Evolutionary conservation across 2,797 vertebrate species (phyloP).

Genomic region (Poecilia wingei): DNA sequence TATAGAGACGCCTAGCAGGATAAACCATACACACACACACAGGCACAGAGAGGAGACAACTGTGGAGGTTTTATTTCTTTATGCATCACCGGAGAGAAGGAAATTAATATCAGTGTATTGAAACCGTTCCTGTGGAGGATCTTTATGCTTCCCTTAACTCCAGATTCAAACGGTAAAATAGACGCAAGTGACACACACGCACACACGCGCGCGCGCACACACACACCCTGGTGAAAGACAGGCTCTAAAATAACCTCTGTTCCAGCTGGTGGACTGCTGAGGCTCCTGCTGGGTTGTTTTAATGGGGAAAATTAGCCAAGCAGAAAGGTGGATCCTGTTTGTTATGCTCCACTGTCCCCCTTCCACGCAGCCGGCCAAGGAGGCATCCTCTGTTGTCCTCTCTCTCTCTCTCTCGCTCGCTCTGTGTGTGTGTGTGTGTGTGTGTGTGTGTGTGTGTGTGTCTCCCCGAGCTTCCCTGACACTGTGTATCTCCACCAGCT

Average conservation of each 20-base stretch:
- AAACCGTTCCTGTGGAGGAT: slow-evolving; percentile 77
- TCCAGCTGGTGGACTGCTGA: slow-evolving; percentile 92
- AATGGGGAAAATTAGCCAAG: slow-evolving; percentile 98
- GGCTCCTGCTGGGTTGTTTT: slow-evolving; percentile 94
- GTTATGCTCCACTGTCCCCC: slow-evolving; percentile 91
- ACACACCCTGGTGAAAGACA: slow-evolving; percentile 82
- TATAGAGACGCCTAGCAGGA: slow-evolving; percentile 54
- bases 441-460: not conserved
- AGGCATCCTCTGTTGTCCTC: slow-evolving; percentile 78
- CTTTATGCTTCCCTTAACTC: slow-evolving; percentile 72
- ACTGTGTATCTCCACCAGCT: slow-evolving; percentile 73
- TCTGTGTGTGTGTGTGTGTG: not conserved
- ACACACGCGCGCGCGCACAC: slow-evolving; percentile 28
- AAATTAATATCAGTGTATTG: slow-evolving; percentile 81
- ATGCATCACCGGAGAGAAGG: slow-evolving; percentile 72
- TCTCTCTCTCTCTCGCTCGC: slow-evolving; percentile 28
- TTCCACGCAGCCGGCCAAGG: slow-evolving; percentile 84
- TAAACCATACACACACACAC: slow-evolving; percentile 33
- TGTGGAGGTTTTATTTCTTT: slow-evolving; percentile 73
- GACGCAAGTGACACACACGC: slow-evolving; percentile 55
- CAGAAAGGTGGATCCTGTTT: slow-evolving; percentile 98
- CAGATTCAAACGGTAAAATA: slow-evolving; percentile 60
- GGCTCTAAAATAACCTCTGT: slow-evolving; percentile 92
- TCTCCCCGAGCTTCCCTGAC: slow-evolving; percentile 71
- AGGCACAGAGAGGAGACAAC: slow-evolving; percentile 40